Conservation (phyloP, 1,140 invertebrate genomes). For the Drosophila rufa region DNA sequence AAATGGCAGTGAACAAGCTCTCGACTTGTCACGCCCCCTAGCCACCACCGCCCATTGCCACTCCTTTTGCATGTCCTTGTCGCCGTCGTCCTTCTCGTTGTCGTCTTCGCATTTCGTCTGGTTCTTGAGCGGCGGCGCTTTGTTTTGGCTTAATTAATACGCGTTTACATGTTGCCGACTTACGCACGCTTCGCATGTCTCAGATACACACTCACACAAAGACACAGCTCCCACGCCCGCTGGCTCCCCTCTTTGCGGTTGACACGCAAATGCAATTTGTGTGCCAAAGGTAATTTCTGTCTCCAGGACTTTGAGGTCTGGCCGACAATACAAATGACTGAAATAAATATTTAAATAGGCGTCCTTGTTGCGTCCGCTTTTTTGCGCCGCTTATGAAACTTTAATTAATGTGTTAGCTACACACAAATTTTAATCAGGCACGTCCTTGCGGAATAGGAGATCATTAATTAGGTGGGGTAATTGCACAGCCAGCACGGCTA, state of each 20-base stretch:
- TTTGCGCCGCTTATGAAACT: slow-evolving; percentile 40
- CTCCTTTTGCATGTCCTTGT: slow-evolving; percentile 52
- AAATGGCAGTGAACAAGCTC: slow-evolving; percentile 57
- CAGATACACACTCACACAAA: slow-evolving; percentile 11
- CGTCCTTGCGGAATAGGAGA: slow-evolving; percentile 31
- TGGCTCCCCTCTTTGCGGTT: slow-evolving; percentile 29
- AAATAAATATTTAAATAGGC: slow-evolving; percentile 65
- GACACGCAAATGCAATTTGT: slow-evolving; percentile 81
- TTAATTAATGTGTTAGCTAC: slow-evolving; percentile 62
- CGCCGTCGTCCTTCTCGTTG: slow-evolving; percentile 15
- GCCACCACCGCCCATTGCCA: slow-evolving; percentile 11
- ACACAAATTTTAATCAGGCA: slow-evolving; percentile 45
- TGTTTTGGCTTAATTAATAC: slow-evolving; percentile 80
- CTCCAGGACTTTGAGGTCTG: slow-evolving; percentile 25
- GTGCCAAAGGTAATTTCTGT: slow-evolving; percentile 63
- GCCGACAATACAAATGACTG: slow-evolving; percentile 45
- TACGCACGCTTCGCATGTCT: slow-evolving; percentile 58
- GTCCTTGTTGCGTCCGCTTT: slow-evolving; percentile 25
- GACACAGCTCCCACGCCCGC: not conserved
- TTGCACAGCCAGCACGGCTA: slow-evolving; percentile 6
- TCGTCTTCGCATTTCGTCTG: slow-evolving; percentile 39
- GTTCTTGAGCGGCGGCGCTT: slow-evolving; percentile 55
- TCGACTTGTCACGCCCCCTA: slow-evolving; percentile 8
- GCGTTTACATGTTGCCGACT: slow-evolving; percentile 67
- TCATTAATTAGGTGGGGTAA: slow-evolving; percentile 49